Percentiles rank a stretch among this genome's conserved stretches.
These are phyloP conservation scores for Masnerella sp. DNA, from an alignment of 2,888 invertebrate genomes.

Conservation along the genomic window DNA sequence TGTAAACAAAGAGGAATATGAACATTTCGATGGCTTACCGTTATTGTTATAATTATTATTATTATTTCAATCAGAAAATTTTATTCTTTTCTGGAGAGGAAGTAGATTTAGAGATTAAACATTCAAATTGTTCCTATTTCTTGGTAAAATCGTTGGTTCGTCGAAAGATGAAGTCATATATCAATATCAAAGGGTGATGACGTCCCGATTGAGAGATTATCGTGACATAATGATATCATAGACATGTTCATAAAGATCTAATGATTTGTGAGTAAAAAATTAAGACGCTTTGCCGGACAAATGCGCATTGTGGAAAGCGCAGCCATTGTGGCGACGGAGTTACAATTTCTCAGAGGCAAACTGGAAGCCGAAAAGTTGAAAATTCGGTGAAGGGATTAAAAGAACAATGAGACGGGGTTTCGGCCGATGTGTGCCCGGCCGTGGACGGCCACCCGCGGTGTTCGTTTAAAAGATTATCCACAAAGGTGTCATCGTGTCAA, in stretches of 20 bases:
- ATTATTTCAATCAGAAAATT: no score
- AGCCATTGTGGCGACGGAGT: conserved; percentile 33
- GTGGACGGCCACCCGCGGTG: conserved; percentile 68
- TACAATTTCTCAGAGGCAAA: conserved; percentile 40
- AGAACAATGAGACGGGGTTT: conserved; percentile 57
- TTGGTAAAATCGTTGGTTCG: no score
- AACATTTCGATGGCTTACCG: no score
- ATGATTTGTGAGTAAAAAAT: conserved; percentile 47
- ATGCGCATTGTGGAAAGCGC: conserved; percentile 28
- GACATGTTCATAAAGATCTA: conserved; percentile 26
- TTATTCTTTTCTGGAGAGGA: no score
- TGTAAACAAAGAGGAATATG: no score
- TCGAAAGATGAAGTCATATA: no score
- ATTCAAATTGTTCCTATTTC: no score
- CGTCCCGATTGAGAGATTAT: conserved; percentile 7
- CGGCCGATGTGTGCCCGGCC: conserved; percentile 47
- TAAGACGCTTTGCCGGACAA: conserved; percentile 12
- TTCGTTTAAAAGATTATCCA: conserved; percentile 75
- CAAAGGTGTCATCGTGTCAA: conserved; percentile 74
- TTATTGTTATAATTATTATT: no score
- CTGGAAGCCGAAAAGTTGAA: conserved; percentile 55
- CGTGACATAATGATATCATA: conserved; percentile 23
- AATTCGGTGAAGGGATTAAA: conserved; percentile 60
- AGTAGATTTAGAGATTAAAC: no score
- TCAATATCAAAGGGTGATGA: background rate